A percentile compares a stretch with the other conserved stretches of the same genome.
Evolutionary conservation across 2,797 vertebrate genomes (phyloP).

Genomic region (Alca torda): DNA sequence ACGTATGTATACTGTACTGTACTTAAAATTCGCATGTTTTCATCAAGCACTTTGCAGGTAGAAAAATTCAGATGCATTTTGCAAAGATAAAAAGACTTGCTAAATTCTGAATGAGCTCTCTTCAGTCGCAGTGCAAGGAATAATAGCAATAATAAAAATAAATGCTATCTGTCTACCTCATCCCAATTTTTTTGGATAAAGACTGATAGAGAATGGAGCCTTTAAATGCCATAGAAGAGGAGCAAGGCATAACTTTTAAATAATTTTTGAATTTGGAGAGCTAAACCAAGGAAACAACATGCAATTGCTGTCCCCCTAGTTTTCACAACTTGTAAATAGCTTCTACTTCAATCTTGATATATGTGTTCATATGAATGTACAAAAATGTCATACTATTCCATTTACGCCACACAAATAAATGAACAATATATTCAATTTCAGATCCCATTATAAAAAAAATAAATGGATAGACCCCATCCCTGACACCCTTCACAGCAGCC

Average conservation of each 20-base stretch:
- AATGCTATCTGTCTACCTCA: background rate
- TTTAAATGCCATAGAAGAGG: background rate
- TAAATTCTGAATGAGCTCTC: background rate
- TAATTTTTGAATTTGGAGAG: background rate
- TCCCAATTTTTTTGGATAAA: background rate
- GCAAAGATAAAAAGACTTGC: background rate
- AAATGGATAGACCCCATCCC: background rate
- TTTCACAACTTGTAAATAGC: background rate
- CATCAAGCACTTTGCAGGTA: background rate
- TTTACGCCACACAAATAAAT: background rate
- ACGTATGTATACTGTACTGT: rapidly evolving
- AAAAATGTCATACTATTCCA: background rate
- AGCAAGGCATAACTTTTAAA: background rate
- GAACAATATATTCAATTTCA: background rate
- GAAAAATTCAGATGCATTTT: background rate
- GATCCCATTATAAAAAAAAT: background rate
- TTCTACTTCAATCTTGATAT: background rate
- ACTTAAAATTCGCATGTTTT: background rate
- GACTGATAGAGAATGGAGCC: background rate
- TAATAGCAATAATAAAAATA: background rate
- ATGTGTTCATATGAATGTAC: background rate
- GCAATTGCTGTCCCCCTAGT: background rate
- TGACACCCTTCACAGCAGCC: background rate
- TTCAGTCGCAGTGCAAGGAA: background rate
- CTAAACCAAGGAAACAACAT: background rate